Percentiles rank a stretch among this genome's conserved stretches.
Evolutionary conservation across 37 sponge, comb jelly and placozoan species (phyloP).

Genomic region (Lycopodina hypogea): DNA sequence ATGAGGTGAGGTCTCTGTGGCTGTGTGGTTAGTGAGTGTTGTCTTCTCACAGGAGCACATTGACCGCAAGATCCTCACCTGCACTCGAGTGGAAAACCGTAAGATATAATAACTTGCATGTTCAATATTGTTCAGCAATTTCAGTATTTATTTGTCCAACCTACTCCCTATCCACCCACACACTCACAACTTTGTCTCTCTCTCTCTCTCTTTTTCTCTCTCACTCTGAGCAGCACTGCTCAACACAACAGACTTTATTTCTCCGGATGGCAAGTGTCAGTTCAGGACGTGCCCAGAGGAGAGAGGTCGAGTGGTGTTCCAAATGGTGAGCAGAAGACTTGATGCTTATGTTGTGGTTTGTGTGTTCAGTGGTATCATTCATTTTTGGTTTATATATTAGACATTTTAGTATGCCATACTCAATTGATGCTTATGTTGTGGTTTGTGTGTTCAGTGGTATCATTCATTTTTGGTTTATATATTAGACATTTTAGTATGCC

Average conservation of each 20-base stretch:
- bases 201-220: not conserved
- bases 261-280: conserved; percentile 67
- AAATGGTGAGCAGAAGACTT: conserved; percentile 68
- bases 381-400: too few relatives aligned
- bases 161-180: too few relatives aligned
- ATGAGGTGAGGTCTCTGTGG: too few relatives aligned
- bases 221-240: conserved; percentile 63
- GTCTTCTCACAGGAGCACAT: conserved; percentile 65
- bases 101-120: not conserved
- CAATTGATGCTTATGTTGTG: too few relatives aligned
- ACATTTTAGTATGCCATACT: too few relatives aligned
- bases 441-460: too few relatives aligned
- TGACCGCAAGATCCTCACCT: conserved; percentile 79
- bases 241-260: conserved; percentile 84
- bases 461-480: too few relatives aligned
- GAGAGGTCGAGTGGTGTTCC: conserved; percentile 79
- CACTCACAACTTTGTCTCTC: too few relatives aligned
- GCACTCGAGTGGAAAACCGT: conserved; percentile 75
- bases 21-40: not conserved
- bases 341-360: not conserved
- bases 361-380: too few relatives aligned
- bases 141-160: too few relatives aligned
- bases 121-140: too few relatives aligned
- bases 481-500: too few relatives aligned
- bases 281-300: conserved; percentile 87